Conservation (phyloP, 2,888 invertebrate genomes). For the Xanthia icteritia region DNA sequence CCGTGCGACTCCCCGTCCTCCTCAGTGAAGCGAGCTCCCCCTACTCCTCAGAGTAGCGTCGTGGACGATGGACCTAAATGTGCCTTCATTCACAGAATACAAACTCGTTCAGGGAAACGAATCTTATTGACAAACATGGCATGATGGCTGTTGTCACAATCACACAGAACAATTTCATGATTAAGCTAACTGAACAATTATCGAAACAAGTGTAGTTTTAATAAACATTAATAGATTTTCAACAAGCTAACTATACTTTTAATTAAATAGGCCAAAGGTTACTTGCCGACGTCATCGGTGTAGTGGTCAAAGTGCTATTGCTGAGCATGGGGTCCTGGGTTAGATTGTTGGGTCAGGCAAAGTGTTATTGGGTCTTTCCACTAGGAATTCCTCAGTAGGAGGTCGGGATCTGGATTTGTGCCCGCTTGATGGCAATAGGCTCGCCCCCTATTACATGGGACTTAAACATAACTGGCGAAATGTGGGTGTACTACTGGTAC, state of each 20-base stretch:
- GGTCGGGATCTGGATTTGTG: too few species aligned
- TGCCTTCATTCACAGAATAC: slow-evolving; percentile 6
- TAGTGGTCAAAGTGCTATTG: neutral
- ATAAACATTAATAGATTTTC: slow-evolving; percentile 25
- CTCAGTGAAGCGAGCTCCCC: too few species aligned
- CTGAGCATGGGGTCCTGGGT: neutral
- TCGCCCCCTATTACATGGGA: neutral
- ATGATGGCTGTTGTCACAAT: neutral
- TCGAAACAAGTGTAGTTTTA: neutral
- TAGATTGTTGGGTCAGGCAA: neutral
- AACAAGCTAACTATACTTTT: slow-evolving; percentile 11
- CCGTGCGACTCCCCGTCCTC: too few species aligned
- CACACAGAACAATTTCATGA: slow-evolving; percentile 14
- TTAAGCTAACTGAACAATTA: slow-evolving; percentile 18
- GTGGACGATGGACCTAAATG: too few species aligned
- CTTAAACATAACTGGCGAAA: too few species aligned
- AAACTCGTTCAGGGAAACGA: slow-evolving; percentile 4
- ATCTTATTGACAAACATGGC: slow-evolving; percentile 14
- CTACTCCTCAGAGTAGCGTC: too few species aligned
- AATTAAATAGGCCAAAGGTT: neutral
- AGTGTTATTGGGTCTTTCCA: neutral
- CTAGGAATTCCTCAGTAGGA: neutral
- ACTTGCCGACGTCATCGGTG: neutral
- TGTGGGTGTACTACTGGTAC: too few species aligned
- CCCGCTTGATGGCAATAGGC: neutral